Conservation (phyloP, 92 coral and sea anemone genomes). For the Palythoa heliodiscus region DNA sequence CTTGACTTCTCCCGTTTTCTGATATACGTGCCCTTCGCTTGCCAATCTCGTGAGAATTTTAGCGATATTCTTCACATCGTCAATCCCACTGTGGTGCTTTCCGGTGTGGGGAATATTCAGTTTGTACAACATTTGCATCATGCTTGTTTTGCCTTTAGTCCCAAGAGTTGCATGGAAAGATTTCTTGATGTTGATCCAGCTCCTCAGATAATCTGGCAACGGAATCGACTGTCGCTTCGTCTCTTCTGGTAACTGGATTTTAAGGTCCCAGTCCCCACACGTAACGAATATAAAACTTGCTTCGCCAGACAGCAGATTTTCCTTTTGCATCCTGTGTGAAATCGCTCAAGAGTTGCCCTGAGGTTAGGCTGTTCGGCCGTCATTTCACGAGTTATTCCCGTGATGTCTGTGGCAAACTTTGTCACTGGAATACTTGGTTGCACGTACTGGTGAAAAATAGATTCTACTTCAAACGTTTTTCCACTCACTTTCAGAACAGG, state of each 20-base stretch:
- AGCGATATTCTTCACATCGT: constrained; percentile 38
- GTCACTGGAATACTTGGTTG: constrained; percentile 32
- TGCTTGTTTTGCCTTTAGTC: constrained; percentile 12
- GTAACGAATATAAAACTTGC: constrained; percentile 31
- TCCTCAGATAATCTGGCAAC: constrained; percentile 20
- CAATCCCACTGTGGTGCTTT: constrained; percentile 34
- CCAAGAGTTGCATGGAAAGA: constrained; percentile 20
- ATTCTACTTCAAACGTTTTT: constrained; percentile 25
- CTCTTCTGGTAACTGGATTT: constrained; percentile 24
- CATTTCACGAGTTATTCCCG: constrained; percentile 37
- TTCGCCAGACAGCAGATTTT: constrained; percentile 8
- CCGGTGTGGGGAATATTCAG: constrained; percentile 38
- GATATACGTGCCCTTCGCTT: constrained; percentile 34
- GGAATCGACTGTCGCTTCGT: constrained; percentile 8
- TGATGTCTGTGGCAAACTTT: constrained; percentile 42
- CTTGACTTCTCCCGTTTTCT: constrained; percentile 29
- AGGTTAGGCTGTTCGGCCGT: constrained; percentile 24
- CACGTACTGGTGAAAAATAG: constrained; percentile 38
- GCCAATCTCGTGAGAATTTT: constrained; percentile 30
- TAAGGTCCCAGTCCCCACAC: constrained; percentile 41
- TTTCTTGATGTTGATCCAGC: constrained; percentile 43
- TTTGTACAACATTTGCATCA: constrained; percentile 6
- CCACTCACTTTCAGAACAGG: constrained; percentile 39
- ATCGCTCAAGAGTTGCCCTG: constrained; percentile 2
- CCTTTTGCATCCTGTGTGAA: constrained; percentile 31